Percentiles rank a stretch among this genome's conserved stretches.
Evolutionary conservation across 2,888 invertebrate species (phyloP).

Genomic region (Harpagoxenus sublaevis): DNA sequence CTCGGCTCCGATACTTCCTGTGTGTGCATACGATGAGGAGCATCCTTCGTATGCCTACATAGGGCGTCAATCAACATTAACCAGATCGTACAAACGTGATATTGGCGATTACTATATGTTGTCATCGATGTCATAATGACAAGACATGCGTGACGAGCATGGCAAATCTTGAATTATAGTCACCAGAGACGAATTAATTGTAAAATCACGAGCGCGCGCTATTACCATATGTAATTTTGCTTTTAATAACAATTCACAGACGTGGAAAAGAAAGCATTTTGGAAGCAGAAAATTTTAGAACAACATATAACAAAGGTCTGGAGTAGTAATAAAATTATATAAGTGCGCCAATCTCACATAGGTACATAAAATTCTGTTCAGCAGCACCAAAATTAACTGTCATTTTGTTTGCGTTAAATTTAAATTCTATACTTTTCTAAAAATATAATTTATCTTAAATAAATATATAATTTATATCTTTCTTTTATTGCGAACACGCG

Average conservation of each 20-base stretch:
- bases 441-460: constrained; percentile 3
- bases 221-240: neutral
- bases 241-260: neutral
- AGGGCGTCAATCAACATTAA: constrained; percentile 72
- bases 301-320: neutral
- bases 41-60: constrained; percentile 55
- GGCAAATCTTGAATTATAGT: constrained; percentile 50
- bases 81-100: constrained; percentile 54
- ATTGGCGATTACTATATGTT: constrained; percentile 57
- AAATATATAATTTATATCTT: neutral
- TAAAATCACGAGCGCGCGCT: constrained; percentile 22
- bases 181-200: constrained; percentile 22
- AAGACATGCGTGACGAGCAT: constrained; percentile 48
- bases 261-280: neutral
- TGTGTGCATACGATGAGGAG: constrained; percentile 59
- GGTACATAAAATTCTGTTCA: neutral
- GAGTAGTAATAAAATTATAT: neutral
- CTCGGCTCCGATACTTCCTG: constrained; percentile 66
- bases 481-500: neutral
- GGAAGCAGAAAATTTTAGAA: neutral
- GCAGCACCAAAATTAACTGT: neutral
- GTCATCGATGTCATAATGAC: constrained; percentile 56
- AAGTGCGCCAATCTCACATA: neutral
- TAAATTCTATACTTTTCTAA: neutral
- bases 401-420: neutral